Base-by-base conservation (phyloP, 2,888 invertebrate species). In the Drosophila neonasuta region DNA sequence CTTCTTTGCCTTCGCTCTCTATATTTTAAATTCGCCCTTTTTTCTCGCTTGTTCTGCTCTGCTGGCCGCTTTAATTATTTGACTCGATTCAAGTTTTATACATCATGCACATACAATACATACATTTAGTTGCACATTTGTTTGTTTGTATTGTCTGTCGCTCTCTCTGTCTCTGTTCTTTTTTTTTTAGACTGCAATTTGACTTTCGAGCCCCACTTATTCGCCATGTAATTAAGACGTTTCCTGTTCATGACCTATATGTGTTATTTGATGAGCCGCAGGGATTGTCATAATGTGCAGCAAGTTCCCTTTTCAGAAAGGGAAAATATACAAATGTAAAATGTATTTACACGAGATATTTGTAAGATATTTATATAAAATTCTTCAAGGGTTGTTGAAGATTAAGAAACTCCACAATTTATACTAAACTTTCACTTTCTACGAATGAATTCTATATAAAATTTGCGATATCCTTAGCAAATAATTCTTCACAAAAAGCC, bases 181-280 rank as follows among this genome's bases (percentile, higher is more conserved):
- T 52, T 45, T 63, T 45, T 65, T 24, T 50, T 52, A 63, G 65
- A 63, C 72, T 75, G 75, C 80, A 80, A 83, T 83, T 80, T 68
- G 81, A 71, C 74, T 78, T 80, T 68, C 34, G 68, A 82, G 83
- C 72, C 66, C 74, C 78, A 75, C 77, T 75, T 77, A 75, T 77
- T 77, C 68, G 61, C 39, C 17, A 8, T 72, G 82, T 79, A 82
- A 85, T 82, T 82, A 82, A 82, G 78, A 78, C 83, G 71, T 80
- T 82, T 82, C 82, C 82, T 76, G 86, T 71, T 82, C 71, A 76
- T 85, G 83, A 85, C 83, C 82, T 64, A 74, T 78, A 79, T 80
- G 80, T 63, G 64, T 69, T 67, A 61, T 68, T 67, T 60, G 55
- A 50, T 39, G 13, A 11, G 9, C 9, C 39, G 3, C 24, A 11